Base-by-base conservation (phyloP, 1,140 invertebrate genomes). In the Leguminivora glycinivorella region DNA sequence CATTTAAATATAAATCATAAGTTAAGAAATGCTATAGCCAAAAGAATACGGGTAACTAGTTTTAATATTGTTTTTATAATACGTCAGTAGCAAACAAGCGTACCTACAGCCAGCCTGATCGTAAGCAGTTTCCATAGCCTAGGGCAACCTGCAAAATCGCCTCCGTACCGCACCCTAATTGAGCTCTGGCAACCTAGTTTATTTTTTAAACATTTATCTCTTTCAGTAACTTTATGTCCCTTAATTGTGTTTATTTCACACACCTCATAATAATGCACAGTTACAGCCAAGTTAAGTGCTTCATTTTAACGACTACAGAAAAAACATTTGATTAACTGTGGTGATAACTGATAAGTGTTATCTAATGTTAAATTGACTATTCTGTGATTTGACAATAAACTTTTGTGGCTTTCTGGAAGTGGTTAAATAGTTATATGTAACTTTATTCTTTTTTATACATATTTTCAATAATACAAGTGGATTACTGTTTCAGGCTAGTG, bases 171-270 rank as follows among this genome's bases (percentile, higher is more conserved):
- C n/a, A n/a, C n/a, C n/a, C n/a, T n/a, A n/a, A n/a, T n/a, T n/a
- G n/a, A n/a, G n/a, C n/a, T n/a, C n/a, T n/a, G n/a, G n/a, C n/a
- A n/a, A n/a, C n/a, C n/a, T n/a, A n/a, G n/a, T n/a, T n/a, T n/a
- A n/a, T n/a, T 52, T 52, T 22, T 17, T 47, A 17, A 3, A 17
- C 19, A 19, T 22, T 7, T 70, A 71, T 60, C 78, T n/a, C 72
- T 77, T 84, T 81, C 66, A 84, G 71, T 67, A n/a, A n/a, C 24
- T 63, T 40, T 74, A 69, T 60, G 75, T 75, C 70, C 10, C 58
- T 31, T 24, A 34, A 63, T 60, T 60, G 56, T 60, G 25, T 29
- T 60, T 60, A 29, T 63, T 34, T 63, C 26, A 63, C 58, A 63
- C 58, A 63, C 58, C 24, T 73, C 56, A 71, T 66, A 58, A 74